Base-by-base conservation (phyloP, 2,113 vertebrate species). In the Sterna hirundo region DNA sequence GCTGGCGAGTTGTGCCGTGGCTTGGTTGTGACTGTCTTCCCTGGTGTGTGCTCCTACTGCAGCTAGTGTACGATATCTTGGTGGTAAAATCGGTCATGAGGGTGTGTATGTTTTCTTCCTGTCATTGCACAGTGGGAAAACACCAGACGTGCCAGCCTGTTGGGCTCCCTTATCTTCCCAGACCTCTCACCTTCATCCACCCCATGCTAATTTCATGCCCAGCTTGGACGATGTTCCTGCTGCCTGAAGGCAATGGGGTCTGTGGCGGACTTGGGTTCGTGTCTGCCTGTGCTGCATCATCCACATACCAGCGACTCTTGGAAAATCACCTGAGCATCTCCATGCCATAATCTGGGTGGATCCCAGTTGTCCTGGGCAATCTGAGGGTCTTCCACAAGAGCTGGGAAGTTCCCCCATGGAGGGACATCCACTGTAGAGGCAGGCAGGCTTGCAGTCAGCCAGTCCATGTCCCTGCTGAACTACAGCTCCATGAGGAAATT, bases 161-260 rank as follows among this genome's bases (percentile, higher is more conserved):
- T 15, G 18, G n/a, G n/a, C 58, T 80, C 12, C 42, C 78, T 94
- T 87, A 85, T 83, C 60, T 94, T 91, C 21, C 61, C 46, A 88
- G 87, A 91, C 84, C 84, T 97, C 82, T 96, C 82, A 74, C 91
- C 97, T 88, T 95, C 89, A 96, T 92, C 38, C 6, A 85, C 6
- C 9, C 9, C 18, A 5, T 74, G 71, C 91, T 82, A 83, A 93
- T 61, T 83, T 89, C 54, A 34, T 96, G 62, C 40, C n/a, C 22
- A 80, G 40, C 49, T 54, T 61, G 66, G 44, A 89, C 49, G 78
- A 91, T 75, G 66, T 90, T 82, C 34, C 70, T 61, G n/a, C 75
- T 72, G 5, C 66, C 30, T 81, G 42, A 80, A 87, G 44, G 32
- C 55, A 34, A 69, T 54, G 0, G 5, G 12, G 8, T 79, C 54